These are phyloP conservation scores for Harpagifer antarcticus DNA, from an alignment of 2,797 vertebrate species.

Conservation along the genomic window DNA sequence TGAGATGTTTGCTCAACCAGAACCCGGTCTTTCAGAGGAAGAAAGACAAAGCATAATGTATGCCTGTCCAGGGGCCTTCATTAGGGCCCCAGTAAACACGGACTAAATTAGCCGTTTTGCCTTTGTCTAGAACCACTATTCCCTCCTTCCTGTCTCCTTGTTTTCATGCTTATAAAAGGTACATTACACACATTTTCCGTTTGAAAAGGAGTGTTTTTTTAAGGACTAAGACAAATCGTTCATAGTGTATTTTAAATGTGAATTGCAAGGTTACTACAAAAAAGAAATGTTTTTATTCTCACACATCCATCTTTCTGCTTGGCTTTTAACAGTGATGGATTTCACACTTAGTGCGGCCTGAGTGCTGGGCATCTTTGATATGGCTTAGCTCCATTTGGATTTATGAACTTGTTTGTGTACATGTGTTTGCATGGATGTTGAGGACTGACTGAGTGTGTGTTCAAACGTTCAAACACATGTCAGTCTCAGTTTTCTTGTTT, in stretches of 20 bases:
- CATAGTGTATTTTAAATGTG: not conserved
- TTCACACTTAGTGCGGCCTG: constrained; percentile 33
- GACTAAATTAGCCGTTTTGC: constrained; percentile 46
- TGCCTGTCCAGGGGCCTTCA: constrained; percentile 46
- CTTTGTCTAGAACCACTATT: constrained; percentile 45
- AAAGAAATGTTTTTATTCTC: constrained; percentile 15
- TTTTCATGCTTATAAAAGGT: constrained; percentile 26
- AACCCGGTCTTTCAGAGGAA: constrained; percentile 70
- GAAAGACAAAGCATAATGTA: constrained; percentile 48
- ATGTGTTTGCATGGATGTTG: not conserved
- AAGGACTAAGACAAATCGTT: not conserved
- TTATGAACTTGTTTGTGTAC: not conserved
- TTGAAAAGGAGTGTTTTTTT: not conserved
- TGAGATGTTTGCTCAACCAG: constrained; percentile 57
- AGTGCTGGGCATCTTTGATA: constrained; percentile 53
- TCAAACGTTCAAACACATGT: not conserved
- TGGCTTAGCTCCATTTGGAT: constrained; percentile 15
- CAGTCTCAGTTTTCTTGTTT: not conserved
- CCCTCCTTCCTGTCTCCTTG: constrained; percentile 21
- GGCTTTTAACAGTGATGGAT: constrained; percentile 48
- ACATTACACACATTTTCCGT: constrained; percentile 5
- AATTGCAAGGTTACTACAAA: not conserved
- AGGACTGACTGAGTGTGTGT: not conserved
- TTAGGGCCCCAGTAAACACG: constrained; percentile 35
- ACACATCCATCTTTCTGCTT: constrained; percentile 43